These are phyloP conservation scores for Kuschelorhynchus macadamiae DNA, from an alignment of 2,888 invertebrate species.

Conservation along the genomic window DNA sequence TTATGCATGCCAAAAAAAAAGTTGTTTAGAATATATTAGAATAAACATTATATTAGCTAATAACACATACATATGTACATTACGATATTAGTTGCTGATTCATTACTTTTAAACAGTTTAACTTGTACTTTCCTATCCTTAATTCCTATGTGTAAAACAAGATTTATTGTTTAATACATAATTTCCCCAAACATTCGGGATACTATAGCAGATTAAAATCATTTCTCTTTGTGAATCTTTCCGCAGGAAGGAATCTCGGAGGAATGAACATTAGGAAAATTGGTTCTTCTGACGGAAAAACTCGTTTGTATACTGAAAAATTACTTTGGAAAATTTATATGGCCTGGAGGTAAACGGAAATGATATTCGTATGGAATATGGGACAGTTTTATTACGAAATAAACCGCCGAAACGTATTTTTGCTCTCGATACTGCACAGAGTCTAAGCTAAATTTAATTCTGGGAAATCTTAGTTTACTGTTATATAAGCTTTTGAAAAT, in stretches of 20 bases:
- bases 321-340: conserved; percentile 40
- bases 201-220: conserved; percentile 19
- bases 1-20: too few species aligned
- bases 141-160: too few species aligned
- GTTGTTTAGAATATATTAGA: too few species aligned
- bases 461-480: too few species aligned
- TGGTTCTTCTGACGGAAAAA: conserved; percentile 45
- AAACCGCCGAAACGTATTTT: too few species aligned
- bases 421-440: too few species aligned
- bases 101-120: neutral
- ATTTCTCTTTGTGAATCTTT: conserved; percentile 33
- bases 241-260: conserved; percentile 34
- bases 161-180: neutral
- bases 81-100: too few species aligned
- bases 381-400: conserved; percentile 17
- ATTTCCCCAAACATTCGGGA: neutral
- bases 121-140: too few species aligned
- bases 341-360: conserved; percentile 23
- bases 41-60: too few species aligned
- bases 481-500: too few species aligned
- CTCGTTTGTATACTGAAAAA: conserved; percentile 38
- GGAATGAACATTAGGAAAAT: conserved; percentile 50
- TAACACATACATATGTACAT: too few species aligned
- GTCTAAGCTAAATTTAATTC: too few species aligned
- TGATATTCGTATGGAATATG: conserved; percentile 24